Evolutionary conservation across 2,888 invertebrate genomes (phyloP).

Genomic region (Synanthedon formicaeformis): DNA sequence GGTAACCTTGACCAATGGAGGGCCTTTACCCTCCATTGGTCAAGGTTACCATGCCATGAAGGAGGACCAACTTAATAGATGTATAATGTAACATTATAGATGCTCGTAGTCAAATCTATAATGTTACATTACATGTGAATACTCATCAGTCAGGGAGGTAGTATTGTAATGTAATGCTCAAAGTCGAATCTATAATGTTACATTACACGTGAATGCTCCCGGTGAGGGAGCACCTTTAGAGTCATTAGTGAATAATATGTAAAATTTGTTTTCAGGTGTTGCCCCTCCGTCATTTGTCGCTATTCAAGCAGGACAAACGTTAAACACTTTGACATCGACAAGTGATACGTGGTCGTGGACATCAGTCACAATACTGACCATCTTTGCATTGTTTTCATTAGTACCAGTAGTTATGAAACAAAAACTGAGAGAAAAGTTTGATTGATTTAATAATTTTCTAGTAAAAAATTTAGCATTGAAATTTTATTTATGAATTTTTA

Average conservation of each 20-base stretch:
- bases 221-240: no score
- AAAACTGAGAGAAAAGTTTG: constrained; percentile 81
- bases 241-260: background rate
- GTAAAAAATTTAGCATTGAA: background rate
- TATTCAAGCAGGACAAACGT: constrained; percentile 96
- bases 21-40: no score
- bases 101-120: no score
- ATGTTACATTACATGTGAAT: no score
- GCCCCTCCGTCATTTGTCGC: constrained; percentile 98
- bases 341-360: constrained; percentile 90
- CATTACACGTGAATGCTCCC: no score
- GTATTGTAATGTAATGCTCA: no score
- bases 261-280: constrained; percentile 74
- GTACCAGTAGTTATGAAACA: constrained; percentile 90
- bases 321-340: constrained; percentile 91
- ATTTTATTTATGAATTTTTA: constrained; percentile 25
- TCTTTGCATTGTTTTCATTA: constrained; percentile 86
- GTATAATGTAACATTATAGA: no score
- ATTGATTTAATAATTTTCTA: constrained; percentile 21
- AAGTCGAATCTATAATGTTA: no score
- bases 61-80: no score
- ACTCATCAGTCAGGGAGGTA: no score
- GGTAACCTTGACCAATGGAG: no score
- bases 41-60: no score
- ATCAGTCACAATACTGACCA: constrained; percentile 81